A percentile compares a stretch with the other conserved stretches of the same genome.
Evolutionary conservation across 2,113 vertebrate species (phyloP).

Genomic region (Scomber scombrus): DNA sequence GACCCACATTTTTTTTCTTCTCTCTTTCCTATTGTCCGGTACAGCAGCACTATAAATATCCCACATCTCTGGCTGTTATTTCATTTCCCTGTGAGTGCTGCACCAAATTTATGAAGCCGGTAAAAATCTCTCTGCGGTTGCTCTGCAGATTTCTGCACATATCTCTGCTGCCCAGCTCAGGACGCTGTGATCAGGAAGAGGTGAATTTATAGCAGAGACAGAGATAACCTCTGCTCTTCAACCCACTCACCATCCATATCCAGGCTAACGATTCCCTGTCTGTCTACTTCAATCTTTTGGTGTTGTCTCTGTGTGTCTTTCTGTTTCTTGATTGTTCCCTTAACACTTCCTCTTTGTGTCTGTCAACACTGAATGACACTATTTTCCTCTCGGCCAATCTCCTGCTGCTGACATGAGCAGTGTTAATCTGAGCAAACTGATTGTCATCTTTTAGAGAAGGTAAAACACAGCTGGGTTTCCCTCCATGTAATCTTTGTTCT

Average conservation of each 20-base stretch:
- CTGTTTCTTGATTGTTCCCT: neutral
- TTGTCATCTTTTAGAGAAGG: no score
- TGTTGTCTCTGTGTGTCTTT: neutral
- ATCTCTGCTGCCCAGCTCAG: slow-evolving; percentile 4
- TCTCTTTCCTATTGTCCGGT: neutral
- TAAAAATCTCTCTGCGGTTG: slow-evolving; percentile 14
- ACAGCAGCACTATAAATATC: slow-evolving; percentile 34
- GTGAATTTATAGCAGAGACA: slow-evolving; percentile 26
- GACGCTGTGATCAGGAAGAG: slow-evolving; percentile 23
- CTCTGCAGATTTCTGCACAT: slow-evolving; percentile 31
- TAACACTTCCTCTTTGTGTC: neutral
- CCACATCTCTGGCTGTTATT: slow-evolving; percentile 45
- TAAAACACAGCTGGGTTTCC: neutral
- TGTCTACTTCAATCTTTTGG: neutral
- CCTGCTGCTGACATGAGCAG: neutral
- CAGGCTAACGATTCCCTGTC: slow-evolving; percentile 2
- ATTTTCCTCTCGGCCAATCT: neutral
- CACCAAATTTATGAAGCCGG: slow-evolving; percentile 37
- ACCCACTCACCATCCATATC: slow-evolving; percentile 32
- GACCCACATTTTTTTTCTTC: slow-evolving; percentile 20
- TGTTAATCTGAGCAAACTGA: neutral
- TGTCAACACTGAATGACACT: neutral
- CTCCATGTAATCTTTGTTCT: neutral
- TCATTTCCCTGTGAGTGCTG: slow-evolving; percentile 49
- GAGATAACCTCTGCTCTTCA: slow-evolving; percentile 49